These are phyloP conservation scores for Vanessa tameamea DNA, from an alignment of 1,140 invertebrate species.

Conservation along the genomic window DNA sequence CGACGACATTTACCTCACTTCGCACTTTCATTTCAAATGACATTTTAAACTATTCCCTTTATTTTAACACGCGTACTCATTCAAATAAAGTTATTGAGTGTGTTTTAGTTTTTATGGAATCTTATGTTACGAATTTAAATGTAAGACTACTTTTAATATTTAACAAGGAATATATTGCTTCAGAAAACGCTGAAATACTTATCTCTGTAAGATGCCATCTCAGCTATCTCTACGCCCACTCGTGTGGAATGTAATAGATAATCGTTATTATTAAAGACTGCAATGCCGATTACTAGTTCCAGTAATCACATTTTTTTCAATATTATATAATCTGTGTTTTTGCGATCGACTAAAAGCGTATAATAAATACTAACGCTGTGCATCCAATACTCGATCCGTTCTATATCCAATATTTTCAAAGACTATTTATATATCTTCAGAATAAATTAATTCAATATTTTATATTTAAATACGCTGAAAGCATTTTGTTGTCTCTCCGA, in stretches of 20 bases:
- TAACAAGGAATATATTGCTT: conserved; percentile 4
- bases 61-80: too few relatives aligned
- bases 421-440: too few relatives aligned
- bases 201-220: conserved; percentile 26
- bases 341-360: too few relatives aligned
- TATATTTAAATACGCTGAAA: too few relatives aligned
- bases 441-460: too few relatives aligned
- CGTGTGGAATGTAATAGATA: conserved; percentile 27
- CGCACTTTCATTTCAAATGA: neutral
- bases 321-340: neutral
- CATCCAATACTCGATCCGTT: too few relatives aligned
- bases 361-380: too few relatives aligned
- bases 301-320: conserved; percentile 3
- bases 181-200: conserved; percentile 11
- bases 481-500: too few relatives aligned
- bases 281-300: conserved; percentile 24
- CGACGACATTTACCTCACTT: neutral
- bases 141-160: neutral
- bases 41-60: neutral
- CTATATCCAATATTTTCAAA: too few relatives aligned
- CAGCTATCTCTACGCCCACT: conserved; percentile 32
- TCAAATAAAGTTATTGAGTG: too few relatives aligned
- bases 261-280: conserved; percentile 28
- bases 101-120: too few relatives aligned
- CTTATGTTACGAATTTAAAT: too few relatives aligned